Evolutionary conservation across 92 coral and sea anemone genomes (phyloP).

Genomic region (Galaxea fascicularis): DNA sequence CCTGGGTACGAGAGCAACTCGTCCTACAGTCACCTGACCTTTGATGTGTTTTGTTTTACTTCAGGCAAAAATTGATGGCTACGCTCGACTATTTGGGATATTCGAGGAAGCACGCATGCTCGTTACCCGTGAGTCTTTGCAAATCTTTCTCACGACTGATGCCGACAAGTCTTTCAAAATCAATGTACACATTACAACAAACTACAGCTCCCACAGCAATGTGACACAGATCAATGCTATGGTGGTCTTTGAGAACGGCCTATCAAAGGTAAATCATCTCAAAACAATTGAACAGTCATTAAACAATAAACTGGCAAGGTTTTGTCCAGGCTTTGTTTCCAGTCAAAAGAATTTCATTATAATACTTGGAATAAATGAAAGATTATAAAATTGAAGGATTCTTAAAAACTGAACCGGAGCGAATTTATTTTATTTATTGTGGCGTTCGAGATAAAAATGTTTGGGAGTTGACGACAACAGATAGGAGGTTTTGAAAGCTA

Average conservation of each 20-base stretch:
- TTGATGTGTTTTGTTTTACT: background rate
- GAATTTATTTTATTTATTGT: too few relatives aligned
- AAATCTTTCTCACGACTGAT: conserved; percentile 78
- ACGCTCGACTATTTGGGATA: conserved; percentile 88
- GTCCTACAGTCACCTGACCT: background rate
- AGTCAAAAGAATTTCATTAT: too few relatives aligned
- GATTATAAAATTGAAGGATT: too few relatives aligned
- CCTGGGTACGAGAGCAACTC: too few relatives aligned
- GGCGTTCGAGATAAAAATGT: too few relatives aligned
- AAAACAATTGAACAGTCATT: background rate
- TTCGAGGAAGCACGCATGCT: conserved; percentile 88
- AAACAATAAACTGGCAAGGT: too few relatives aligned
- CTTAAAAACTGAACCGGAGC: too few relatives aligned
- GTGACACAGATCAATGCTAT: conserved; percentile 86
- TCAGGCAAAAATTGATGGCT: conserved; percentile 86
- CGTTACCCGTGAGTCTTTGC: conserved; percentile 77
- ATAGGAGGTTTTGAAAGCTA: too few relatives aligned
- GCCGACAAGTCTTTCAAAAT: conserved; percentile 81
- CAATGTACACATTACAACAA: conserved; percentile 76
- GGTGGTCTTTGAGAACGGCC: conserved; percentile 80
- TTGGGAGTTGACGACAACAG: too few relatives aligned
- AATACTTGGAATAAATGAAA: too few relatives aligned
- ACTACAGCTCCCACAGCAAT: conserved; percentile 83
- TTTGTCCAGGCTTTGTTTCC: too few relatives aligned
- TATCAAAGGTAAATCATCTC: conserved; percentile 78